Evolutionary conservation across 2,113 vertebrate genomes (phyloP), one percentile per base, ranked within the genome.

Genomic region (Amazona vittata): DNA sequence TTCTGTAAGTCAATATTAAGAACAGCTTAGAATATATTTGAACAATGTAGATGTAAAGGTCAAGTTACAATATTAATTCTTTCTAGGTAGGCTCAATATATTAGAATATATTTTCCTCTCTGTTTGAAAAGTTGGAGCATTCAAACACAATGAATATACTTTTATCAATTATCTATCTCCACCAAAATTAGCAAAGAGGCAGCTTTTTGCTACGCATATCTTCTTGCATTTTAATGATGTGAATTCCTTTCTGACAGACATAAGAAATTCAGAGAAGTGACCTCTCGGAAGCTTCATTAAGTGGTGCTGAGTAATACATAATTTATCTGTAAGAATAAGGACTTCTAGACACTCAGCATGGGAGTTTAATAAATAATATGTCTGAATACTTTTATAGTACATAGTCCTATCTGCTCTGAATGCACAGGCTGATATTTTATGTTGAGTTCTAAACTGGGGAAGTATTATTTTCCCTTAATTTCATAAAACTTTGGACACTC

Each of bases 1-100:
- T 84, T 85, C 89, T 49, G 9, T 90, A 96, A 96, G 75, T 96
- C 94, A 97, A 92, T 97, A 97, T 89, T 90, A 80, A 94, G 88
- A 93, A 95, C 84, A 96, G 85, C 39, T 95, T 69, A 86, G 37
- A 95, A 90, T 95, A 75, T 96, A 93, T 96, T 96, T 95, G 67
- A 95, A 84, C 91, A 95, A 90, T 82, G 69, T 89, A 87, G 90
- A 86, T 19, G 77, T 93, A 94, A 95, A 94, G 83, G 46, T 96
- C 83, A 97, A 86, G 43, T 84, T 91, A 82, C 49, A 90, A 46
- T 81, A 93, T 83, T 77, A 89, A 77, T 94, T 86, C 43, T 89
- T 81, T 88, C 68, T 53, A 62, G 33, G 43, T 46, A 83, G 28
- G 55, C 15, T 33, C 19, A 69, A 59, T 65, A 50, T 90, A 90